Base-by-base conservation (phyloP, 2,888 invertebrate genomes). In the Drosophila stalkeri region DNA sequence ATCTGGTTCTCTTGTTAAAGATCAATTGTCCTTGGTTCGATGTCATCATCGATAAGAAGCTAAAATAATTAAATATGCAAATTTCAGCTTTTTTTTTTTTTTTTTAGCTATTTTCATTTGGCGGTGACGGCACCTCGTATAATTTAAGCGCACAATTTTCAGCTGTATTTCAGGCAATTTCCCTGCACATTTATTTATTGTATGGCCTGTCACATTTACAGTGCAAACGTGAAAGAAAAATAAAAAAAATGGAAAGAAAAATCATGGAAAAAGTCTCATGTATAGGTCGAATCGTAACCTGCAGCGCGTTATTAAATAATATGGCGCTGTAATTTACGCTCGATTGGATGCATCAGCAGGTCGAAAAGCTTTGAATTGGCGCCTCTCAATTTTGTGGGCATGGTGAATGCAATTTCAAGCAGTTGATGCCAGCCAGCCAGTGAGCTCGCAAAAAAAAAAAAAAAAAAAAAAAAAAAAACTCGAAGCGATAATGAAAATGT, bases 241-340 rank as follows among this genome's bases (percentile, higher is more conserved):
- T 23, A 23, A 7, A 31, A 44, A 39, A 62, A 65, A 81, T 72
- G 37, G 37, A 37, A 37, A 11, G 64, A 16, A 14, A 27, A 23
- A 23, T 23, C 37, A 65, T 64, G 84, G 54, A 47, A 52, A 49
- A 49, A 31, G 44, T 56, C 14, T 3, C 37, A 37, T 27, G 64
- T 39, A 71, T 27, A 56, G 68, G 66, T 61, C 46, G 56, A 60
- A 78, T 72, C 66, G 77, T 75, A 56, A 64, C 51, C 33, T 61
- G 67, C 71, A 27, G 54, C 47, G 47, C 72, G 75, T 66, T 84
- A 89, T 86, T 87, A 67, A 89, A 87, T 89, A 89, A 84, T 79
- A 75, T 70, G 68, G 69, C 72, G 43, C 46, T 61, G 82, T 66
- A 84, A 89, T 89, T 84, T 72, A 84, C 74, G 64, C 72, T 81